Evolutionary conservation across 2,888 invertebrate species (phyloP).

Genomic region (Plusia festucae): DNA sequence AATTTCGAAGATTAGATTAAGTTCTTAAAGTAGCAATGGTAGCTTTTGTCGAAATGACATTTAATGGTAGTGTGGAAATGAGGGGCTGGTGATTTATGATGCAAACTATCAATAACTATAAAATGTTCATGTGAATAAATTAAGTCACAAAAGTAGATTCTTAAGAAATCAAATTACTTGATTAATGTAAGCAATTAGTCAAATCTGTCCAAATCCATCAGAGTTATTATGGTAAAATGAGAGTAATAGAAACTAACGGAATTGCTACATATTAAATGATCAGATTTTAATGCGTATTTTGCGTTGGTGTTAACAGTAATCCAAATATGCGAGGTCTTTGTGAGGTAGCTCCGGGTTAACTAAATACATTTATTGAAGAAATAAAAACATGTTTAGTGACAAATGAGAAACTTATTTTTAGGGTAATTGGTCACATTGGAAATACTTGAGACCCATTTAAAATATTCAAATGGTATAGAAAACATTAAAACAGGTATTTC

Average conservation of each 20-base stretch:
- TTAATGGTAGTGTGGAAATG: background rate
- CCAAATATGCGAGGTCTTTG: slow-evolving; percentile 10
- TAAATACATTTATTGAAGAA: slow-evolving; percentile 8
- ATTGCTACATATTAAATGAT: slow-evolving; percentile 21
- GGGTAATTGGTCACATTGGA: too few species aligned
- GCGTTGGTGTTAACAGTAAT: slow-evolving; percentile 23
- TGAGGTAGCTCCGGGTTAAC: background rate
- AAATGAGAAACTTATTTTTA: slow-evolving; percentile 7
- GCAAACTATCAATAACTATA: background rate
- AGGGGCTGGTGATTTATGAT: slow-evolving; percentile 7
- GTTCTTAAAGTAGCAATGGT: background rate
- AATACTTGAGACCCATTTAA: too few species aligned
- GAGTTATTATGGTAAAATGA: slow-evolving; percentile 1
- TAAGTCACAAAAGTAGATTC: background rate
- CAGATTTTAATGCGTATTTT: slow-evolving; percentile 5
- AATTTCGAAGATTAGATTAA: background rate
- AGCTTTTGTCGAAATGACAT: background rate
- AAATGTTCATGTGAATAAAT: background rate
- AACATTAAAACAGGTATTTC: background rate
- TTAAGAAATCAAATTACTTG: background rate
- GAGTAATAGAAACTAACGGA: slow-evolving; percentile 15
- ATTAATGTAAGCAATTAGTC: background rate
- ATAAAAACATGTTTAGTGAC: slow-evolving; percentile 2
- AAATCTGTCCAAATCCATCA: background rate
- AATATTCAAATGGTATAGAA: too few species aligned